Base-by-base conservation (phyloP, 2,113 vertebrate genomes). In the Donacobius atricapilla region DNA sequence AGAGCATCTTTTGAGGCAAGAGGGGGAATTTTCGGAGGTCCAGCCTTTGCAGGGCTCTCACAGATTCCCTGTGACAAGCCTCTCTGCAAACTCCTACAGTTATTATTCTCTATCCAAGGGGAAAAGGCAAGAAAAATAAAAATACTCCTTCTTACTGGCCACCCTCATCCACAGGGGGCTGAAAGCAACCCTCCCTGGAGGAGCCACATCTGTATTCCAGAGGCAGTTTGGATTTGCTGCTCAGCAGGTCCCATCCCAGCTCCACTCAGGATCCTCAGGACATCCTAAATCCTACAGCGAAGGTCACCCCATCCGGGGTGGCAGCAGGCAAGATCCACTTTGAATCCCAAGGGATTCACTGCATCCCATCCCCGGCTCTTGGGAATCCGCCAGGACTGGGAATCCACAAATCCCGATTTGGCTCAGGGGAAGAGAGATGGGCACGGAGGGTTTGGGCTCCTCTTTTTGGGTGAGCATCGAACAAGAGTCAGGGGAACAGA, bases 311-410 rank as follows among this genome's bases (percentile, higher is more conserved):
- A 0, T 1, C 44, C 47, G 31, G 16, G 9, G 17, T n/a, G 63
- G 31, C 42, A 61, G 53, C 13, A 42, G 47, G 51, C 0, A 7
- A 68, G 1, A 13, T 19, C 19, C 27, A 8, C 12, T n/a, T 13
- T 0, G 2, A 57, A 83, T 15, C 50, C 58, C 45, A 6, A 7
- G 3, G 7, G 37, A 16, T 22, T 35, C 2, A 0, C 4, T 2
- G 1, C 63, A 39, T 42, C 37, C 73, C 6, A 1, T 5, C 22
- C 70, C 1, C 1, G 28, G 17, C 3, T 30, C 54, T 61, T n/a
- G n/a, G 53, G 58, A 81, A 80, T 6, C 56, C 60, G 5, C 10
- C 1, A 13, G 44, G 40, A 33, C 69, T 73, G 18, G 44, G 44
- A 45, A 45, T 6, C 56, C 61, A 5, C 11, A 1, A n/a, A n/a